Base-by-base conservation (phyloP, 2,888 invertebrate species). In the Leucophora obtusa region DNA sequence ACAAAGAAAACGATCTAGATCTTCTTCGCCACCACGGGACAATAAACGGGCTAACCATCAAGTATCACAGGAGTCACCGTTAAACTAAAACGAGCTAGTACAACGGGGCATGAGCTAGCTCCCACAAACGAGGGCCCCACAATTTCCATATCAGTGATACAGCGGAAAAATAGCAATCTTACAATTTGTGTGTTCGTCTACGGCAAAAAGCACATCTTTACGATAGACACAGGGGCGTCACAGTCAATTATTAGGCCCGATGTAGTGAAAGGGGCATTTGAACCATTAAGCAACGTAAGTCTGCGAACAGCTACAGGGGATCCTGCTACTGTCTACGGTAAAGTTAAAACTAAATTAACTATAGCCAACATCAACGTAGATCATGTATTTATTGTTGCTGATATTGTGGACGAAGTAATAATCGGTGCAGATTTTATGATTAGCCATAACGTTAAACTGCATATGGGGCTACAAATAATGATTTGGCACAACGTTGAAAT, bases 371-470 rank as follows among this genome's bases (percentile, higher is more conserved):
- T 21, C 2, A 21, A 4, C 21, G 21, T 21, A 2, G 17, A 43
- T 38, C 17, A 35, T 62, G 18, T 62, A 38, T 43, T 38, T 15
- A 35, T 21, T 24, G 35, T 70, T 69, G 88, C 81, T 18, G 59
- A 59, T 10, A 59, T 59, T 59, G 35, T 38, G 33, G 53, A 53
- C 18, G 53, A 53, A 18, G 53, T 53, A 21, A 53, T 53, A 17
- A 53, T 18, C 9, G 53, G 53, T 53, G 53, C 53, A 53, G 53
- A 53, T 53, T 53, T 53, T 3, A 53, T 53, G 9, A 53, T 21
- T 21, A 21, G 21, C 4, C 21, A 21, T 4, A 4, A 4, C 21
- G 4, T 21, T 21, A 21, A 21, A 3, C 21, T 21, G 21, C 21
- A 21, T 21, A 21, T 21, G 21, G 21, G 21, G 21, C 21, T 3